Percentiles rank a stretch among this genome's conserved stretches.
Evolutionary conservation across 2,113 vertebrate species (phyloP).

Genomic region (Ceyx margarethae): DNA sequence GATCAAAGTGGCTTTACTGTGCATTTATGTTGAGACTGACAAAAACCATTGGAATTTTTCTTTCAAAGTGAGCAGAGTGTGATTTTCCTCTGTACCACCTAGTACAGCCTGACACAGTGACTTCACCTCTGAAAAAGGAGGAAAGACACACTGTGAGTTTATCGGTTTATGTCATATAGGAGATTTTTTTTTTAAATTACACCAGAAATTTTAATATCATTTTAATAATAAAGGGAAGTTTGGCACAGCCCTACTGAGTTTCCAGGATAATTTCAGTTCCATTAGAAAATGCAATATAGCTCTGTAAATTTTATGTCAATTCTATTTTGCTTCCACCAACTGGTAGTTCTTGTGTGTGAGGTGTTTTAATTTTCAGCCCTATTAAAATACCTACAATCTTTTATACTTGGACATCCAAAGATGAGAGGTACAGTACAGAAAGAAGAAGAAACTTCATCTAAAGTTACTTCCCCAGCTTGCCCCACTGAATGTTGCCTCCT

Average conservation of each 20-base stretch:
- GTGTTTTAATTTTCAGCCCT: background rate
- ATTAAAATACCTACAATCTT: background rate
- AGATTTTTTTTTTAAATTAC: background rate
- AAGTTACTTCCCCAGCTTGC: background rate
- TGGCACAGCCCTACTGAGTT: background rate
- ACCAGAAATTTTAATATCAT: background rate
- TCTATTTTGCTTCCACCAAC: background rate
- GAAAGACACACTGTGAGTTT: background rate
- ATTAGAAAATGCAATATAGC: background rate
- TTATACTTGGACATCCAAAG: background rate
- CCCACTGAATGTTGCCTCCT: background rate
- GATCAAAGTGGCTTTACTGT: background rate
- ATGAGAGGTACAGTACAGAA: background rate
- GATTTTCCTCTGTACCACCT: background rate
- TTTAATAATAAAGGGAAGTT: background rate
- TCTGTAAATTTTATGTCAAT: background rate
- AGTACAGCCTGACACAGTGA: background rate
- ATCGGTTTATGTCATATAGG: background rate
- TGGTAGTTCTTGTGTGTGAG: background rate
- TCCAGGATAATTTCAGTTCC: background rate
- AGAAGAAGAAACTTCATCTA: background rate
- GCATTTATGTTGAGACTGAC: background rate
- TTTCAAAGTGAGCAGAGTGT: background rate
- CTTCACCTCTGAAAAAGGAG: background rate
- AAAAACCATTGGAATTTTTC: background rate